phyloP scores from a whole-genome alignment of 2,113 vertebrate genomes.

The Circaetus cinerascens region DNA sequence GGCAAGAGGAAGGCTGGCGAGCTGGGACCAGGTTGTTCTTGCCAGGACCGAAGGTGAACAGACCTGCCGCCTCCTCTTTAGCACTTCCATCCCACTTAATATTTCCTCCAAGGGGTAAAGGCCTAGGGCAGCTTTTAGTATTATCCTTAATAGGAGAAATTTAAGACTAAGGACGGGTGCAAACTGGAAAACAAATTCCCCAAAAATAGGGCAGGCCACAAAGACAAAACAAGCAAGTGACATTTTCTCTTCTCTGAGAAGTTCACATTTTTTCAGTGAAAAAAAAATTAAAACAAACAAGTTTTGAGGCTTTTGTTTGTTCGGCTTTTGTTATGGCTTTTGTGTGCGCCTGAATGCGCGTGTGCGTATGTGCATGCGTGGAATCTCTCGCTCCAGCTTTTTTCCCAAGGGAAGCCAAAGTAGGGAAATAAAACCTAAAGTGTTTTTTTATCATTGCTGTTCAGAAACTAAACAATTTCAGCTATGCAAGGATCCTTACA shows the following conservation, averaged over 20 bases:
- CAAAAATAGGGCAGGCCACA: not conserved
- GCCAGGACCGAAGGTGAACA: not conserved
- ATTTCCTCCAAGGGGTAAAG: not conserved
- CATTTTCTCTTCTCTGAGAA: not conserved
- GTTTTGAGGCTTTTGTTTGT: not conserved
- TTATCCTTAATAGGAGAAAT: constrained; percentile 21
- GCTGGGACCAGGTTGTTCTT: not conserved
- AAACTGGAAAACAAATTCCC: not conserved
- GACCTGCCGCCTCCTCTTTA: not conserved
- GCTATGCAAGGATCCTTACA: constrained; percentile 16
- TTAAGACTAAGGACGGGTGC: not conserved
- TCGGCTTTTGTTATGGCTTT: not conserved
- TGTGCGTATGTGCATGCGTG: not conserved
- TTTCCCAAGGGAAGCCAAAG: constrained; percentile 12
- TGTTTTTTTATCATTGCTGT: constrained; percentile 1
- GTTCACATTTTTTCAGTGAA: not conserved
- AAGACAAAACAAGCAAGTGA: not conserved
- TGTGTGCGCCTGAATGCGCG: not conserved
- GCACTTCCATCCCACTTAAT: not conserved
- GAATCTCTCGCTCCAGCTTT: not conserved
- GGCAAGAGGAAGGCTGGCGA: not conserved
- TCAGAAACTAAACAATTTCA: constrained; percentile 49
- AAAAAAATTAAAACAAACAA: not conserved
- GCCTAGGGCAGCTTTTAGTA: not conserved
- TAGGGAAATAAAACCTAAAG: constrained; percentile 38